These are phyloP conservation scores for Mus musculus DNA, from an alignment of 2,113 vertebrate genomes.

Conservation along the genomic window DNA sequence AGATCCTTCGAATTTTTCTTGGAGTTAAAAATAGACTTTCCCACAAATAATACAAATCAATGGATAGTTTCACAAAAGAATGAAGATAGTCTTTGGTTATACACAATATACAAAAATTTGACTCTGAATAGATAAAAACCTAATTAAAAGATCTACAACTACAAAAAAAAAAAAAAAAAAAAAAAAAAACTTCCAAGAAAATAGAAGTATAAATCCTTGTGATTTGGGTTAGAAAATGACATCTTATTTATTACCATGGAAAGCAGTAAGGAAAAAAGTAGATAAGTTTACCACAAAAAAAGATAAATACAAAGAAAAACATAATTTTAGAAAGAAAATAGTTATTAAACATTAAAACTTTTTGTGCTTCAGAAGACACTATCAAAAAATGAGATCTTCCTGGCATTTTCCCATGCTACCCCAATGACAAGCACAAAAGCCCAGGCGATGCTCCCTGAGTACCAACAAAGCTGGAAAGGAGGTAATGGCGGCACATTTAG, in stretches of 20 bases:
- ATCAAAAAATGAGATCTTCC: not conserved
- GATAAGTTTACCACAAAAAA: not conserved
- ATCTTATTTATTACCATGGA: not conserved
- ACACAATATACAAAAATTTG: not conserved
- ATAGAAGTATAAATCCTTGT: not conserved
- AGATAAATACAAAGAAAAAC: not conserved
- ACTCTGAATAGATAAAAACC: not conserved
- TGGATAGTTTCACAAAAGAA: not conserved
- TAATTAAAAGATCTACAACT: not conserved
- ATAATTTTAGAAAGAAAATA: not conserved
- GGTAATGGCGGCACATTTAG: not conserved
- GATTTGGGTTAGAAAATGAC: not conserved
- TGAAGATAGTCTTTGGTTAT: not conserved
- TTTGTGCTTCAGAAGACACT: slow-evolving; percentile 4
- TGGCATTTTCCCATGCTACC: not conserved
- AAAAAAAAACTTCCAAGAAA: not conserved
- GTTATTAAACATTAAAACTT: not conserved
- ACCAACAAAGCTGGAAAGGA: not conserved
- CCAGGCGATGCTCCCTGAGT: not conserved
- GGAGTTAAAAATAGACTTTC: not conserved
- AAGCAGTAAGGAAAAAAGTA: not conserved
- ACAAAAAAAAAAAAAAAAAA: not conserved
- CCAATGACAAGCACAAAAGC: not conserved
- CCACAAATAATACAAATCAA: not conserved
- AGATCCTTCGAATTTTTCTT: not conserved